Base-by-base conservation (phyloP, 2,888 invertebrate species). In the Diaperis boleti region DNA sequence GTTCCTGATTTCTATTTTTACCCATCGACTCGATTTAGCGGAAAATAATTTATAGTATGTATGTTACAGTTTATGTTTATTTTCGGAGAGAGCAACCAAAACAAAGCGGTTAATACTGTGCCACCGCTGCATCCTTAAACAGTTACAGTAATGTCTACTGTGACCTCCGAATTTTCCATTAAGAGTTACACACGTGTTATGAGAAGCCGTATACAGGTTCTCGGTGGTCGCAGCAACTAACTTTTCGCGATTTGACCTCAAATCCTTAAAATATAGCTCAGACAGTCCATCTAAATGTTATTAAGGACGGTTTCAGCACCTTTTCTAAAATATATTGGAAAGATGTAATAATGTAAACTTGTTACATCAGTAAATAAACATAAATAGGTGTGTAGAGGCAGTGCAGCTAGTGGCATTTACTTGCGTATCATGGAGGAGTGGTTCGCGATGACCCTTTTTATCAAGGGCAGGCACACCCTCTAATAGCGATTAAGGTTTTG, bases 381-480 rank as follows among this genome's bases (percentile, higher is more conserved):
- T 20, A 59, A 59, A 59, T 63, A 54, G 59, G 63, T 63, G 63
- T 63, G 63, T 62, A 49, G 29, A 42, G 42, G 35, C 18, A 29
- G 52, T 47, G 47, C 22, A 61, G 45, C 61, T 39, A 47, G 49
- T 63, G 64, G 44, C 50, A 64, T 64, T 64, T 50, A 64, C 35
- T 17, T 35, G 49, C 37, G 35, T 35, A 31, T 37, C 44, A 55
- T 22, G 54, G 47, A 63, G 64, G 64, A 55, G 59, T 64, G 63
- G 63, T 54, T 18, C 15, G 47, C 45, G 59, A 47, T 64, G 64
- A 60, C 44, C 50, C 64, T 60, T 55, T 60, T 64, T 60, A 44
- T 52, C 57, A 52, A 59, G 52, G 52, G 52, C 57, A 20, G 17
- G 17, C 52, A 44, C 49, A 39, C 52, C 52, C 52, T 52, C 37